phyloP scores from a whole-genome alignment of 2,797 vertebrate species.

The Salmo trutta region DNA sequence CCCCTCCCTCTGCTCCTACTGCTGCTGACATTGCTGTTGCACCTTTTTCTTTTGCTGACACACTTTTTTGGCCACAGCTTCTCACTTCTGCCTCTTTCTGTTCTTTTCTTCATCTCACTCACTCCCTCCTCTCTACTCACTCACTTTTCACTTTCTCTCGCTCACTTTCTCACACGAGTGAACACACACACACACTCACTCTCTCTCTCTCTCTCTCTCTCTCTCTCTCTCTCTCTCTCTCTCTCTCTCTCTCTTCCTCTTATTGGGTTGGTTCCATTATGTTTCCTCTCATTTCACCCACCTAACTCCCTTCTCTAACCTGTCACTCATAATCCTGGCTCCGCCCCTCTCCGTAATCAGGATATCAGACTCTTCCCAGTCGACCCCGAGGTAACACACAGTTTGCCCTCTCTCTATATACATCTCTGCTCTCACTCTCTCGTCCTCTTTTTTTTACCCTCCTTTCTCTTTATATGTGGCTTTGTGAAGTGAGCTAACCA shows the following conservation, averaged over 20 bases:
- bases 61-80: background rate
- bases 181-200: conserved; percentile 8
- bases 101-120: conserved; percentile 16
- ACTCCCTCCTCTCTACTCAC: background rate
- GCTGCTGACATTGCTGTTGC: conserved; percentile 8
- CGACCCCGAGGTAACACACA: conserved; percentile 85
- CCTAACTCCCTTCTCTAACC: conserved; percentile 14
- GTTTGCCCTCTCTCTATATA: background rate
- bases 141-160: background rate
- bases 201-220: background rate
- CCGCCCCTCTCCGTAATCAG: conserved; percentile 81
- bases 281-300: conserved; percentile 15
- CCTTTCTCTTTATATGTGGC: conserved; percentile 1
- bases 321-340: conserved; percentile 47
- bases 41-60: conserved; percentile 7
- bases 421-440: background rate
- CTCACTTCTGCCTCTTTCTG: conserved; percentile 16
- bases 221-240: background rate
- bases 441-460: background rate
- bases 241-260: background rate
- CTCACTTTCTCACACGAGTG: background rate
- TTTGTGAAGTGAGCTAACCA: conserved; percentile 1
- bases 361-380: conserved; percentile 93
- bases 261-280: conserved; percentile 6
- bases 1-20: background rate